Conservation (phyloP, 2,888 invertebrate genomes). For the Plutella xylostella region DNA sequence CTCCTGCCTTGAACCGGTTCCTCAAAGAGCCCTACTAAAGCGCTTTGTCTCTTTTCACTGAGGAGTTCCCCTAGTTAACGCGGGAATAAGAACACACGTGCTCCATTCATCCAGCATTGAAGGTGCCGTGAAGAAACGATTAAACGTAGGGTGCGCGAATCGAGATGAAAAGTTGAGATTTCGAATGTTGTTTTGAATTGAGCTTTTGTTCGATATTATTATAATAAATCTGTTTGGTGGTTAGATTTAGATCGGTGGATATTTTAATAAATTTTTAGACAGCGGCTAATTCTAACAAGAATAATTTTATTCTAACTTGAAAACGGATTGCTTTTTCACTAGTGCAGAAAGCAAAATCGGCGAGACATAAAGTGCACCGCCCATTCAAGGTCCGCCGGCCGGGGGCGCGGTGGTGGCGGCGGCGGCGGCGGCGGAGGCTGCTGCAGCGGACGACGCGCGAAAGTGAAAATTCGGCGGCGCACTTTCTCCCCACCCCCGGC, state of each 20-base stretch:
- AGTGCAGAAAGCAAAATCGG: too few relatives aligned
- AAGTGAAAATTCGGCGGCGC: slow-evolving; percentile 63
- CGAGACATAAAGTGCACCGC: too few relatives aligned
- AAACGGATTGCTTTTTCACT: too few relatives aligned
- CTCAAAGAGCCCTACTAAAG: slow-evolving; percentile 21
- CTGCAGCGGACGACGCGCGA: slow-evolving; percentile 34
- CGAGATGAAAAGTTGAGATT: too few relatives aligned
- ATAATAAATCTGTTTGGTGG: too few relatives aligned
- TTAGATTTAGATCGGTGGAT: too few relatives aligned
- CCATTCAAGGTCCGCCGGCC: slow-evolving; percentile 10
- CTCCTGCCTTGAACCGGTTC: slow-evolving; percentile 31
- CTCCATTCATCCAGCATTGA: slow-evolving; percentile 36
- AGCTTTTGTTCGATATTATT: too few relatives aligned
- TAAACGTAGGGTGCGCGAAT: too few relatives aligned
- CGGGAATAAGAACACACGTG: slow-evolving; percentile 50
- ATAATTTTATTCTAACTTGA: too few relatives aligned
- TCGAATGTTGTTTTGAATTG: slow-evolving; percentile 9
- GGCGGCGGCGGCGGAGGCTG: neutral
- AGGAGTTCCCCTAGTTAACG: slow-evolving; percentile 21
- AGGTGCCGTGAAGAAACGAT: too few relatives aligned
- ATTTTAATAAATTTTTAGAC: too few relatives aligned
- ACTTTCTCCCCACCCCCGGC: slow-evolving; percentile 60
- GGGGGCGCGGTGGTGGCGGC: neutral
- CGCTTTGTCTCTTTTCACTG: slow-evolving; percentile 39
- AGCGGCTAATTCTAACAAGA: too few relatives aligned